A percentile compares a stretch with the other conserved stretches of the same genome.
Conservation (phyloP, 2,797 vertebrate genomes). For the Myotis planiceps region DNA sequence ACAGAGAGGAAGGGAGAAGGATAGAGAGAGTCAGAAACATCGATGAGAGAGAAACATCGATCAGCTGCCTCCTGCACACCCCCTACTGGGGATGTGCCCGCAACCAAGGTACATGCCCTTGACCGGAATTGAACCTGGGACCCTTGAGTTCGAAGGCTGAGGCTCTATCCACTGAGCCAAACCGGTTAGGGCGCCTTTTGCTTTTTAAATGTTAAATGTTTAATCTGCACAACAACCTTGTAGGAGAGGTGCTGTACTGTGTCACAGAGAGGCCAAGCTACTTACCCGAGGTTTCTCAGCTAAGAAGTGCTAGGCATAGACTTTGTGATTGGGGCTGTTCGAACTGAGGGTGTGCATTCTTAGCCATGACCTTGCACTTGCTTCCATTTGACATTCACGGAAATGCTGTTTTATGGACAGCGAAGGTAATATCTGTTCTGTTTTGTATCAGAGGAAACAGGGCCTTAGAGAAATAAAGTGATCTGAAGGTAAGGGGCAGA, state of each 20-base stretch:
- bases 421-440: not conserved
- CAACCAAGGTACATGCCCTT: too few relatives aligned
- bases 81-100: too few relatives aligned
- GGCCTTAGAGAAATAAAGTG: not conserved
- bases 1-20: too few relatives aligned
- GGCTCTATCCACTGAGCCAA: too few relatives aligned
- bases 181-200: not conserved
- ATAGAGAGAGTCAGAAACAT: too few relatives aligned
- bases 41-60: too few relatives aligned
- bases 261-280: not conserved
- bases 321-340: not conserved
- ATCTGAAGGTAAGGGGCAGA: not conserved
- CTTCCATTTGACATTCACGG: not conserved
- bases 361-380: accelerated
- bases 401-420: not conserved
- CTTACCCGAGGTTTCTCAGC: not conserved
- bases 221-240: not conserved
- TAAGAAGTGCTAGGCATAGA: not conserved
- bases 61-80: too few relatives aligned
- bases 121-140: too few relatives aligned
- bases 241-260: not conserved
- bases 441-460: not conserved
- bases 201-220: not conserved
- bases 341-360: not conserved
- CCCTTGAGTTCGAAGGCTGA: too few relatives aligned